phyloP scores from a whole-genome alignment of 2,797 vertebrate genomes.

The Sebastes reedi region DNA sequence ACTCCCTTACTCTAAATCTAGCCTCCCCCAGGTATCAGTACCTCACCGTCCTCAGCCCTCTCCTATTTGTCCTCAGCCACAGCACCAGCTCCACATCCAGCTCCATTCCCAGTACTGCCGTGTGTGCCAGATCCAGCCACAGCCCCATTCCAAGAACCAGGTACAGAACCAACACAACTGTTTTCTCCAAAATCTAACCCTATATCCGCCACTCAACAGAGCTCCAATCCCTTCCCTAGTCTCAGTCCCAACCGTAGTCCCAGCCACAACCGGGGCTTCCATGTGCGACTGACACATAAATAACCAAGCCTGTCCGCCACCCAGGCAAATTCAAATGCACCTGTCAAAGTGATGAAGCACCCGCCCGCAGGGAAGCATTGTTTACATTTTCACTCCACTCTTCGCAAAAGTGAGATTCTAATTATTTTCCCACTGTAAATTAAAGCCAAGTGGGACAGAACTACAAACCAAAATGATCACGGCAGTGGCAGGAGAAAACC shows the following conservation, averaged over 20 bases:
- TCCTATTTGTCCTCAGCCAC: not conserved
- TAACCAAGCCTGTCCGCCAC: conserved; percentile 98
- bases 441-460: conserved; percentile 97
- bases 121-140: not conserved
- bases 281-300: conserved; percentile 98
- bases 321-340: conserved; percentile 99
- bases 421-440: conserved; percentile 99
- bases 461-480: conserved; percentile 82
- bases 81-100: not conserved
- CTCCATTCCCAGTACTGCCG: not conserved
- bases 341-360: conserved; percentile 99
- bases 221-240: conserved; percentile 52
- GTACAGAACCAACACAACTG: conserved; percentile 27
- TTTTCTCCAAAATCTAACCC: conserved; percentile 27
- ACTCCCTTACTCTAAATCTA: not conserved
- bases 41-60: not conserved
- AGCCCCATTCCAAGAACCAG: not conserved
- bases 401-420: conserved; percentile 99
- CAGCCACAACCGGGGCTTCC: conserved; percentile 79
- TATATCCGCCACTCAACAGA: conserved; percentile 25
- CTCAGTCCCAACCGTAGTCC: conserved; percentile 62
- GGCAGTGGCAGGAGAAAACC: conserved; percentile 57
- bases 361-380: conserved; percentile 99
- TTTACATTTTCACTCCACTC: conserved; percentile 99
- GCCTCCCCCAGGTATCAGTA: not conserved